Base-by-base conservation (phyloP, 1,140 invertebrate species). In the Bursaphelenchus mucronatus region DNA sequence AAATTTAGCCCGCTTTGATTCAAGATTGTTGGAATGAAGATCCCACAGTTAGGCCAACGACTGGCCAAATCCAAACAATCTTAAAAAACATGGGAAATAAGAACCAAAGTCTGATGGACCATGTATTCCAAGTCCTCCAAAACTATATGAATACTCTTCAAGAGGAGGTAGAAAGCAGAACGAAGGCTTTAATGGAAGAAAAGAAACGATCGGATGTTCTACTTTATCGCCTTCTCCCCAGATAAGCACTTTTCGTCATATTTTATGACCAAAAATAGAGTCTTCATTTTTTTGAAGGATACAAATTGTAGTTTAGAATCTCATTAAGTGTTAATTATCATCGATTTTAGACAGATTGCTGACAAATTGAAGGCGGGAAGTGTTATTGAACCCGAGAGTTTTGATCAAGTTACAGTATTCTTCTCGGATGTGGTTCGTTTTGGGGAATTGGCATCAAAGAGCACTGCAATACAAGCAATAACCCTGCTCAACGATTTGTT, bases 391-490 rank as follows among this genome's bases (percentile, higher is more conserved):
- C 78, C 78, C 19, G 78, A 80, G 59, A 54, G 66, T 9, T 80
- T 76, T 45, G 78, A 81, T 40, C 61, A 47, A 41, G 78, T 79
- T 1, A 80, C 78, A 7, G 88, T 93, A 53, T 92, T 92, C 83
- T 93, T 93, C 81, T 91, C 90, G 66, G 91, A 93, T 74, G 91
- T 93, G 64, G 90, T 92, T 0, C 90, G 90, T n/a, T 93, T 93
- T 78, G 92, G 90, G 0, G 86, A 87, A n/a, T 84, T 93, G 0
- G 90, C 90, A 85, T 8, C 94, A 92, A 76, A 89, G 87, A 11
- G 89, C 75, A 90, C 91, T 5, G 90, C 92, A 0, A 82, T 95
- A 21, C 89, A 95, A 85, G 89, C 91, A 9, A 77, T 82, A 5
- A 67, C 66, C 8, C 89, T 88, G 6, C 88, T 94, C 83, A 94